These are phyloP conservation scores for Pelecanus crispus DNA, from an alignment of 2,113 vertebrate species.

Conservation along the genomic window DNA sequence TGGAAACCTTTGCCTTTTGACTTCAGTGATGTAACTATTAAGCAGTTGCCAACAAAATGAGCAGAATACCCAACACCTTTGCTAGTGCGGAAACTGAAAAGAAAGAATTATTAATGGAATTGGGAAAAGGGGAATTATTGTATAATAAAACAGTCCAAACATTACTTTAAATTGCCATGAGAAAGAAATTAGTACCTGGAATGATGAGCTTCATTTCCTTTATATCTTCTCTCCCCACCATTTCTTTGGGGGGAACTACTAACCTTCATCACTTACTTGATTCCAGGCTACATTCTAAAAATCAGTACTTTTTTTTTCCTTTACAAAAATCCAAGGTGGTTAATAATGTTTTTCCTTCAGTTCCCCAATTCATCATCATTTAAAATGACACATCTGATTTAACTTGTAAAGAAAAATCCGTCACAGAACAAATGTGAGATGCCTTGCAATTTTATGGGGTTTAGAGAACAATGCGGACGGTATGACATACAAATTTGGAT, in stretches of 20 bases:
- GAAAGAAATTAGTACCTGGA: not conserved
- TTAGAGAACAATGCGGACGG: not conserved
- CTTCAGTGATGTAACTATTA: conserved; percentile 95
- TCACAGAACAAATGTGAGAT: not conserved
- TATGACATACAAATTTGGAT: not conserved
- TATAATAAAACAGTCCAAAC: not conserved
- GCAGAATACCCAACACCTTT: conserved; percentile 98
- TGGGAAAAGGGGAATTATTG: not conserved
- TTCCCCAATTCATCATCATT: not conserved
- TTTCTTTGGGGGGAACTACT: not conserved
- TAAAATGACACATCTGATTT: not conserved
- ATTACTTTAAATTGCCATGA: not conserved
- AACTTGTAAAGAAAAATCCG: not conserved
- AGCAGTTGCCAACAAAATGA: conserved; percentile 96
- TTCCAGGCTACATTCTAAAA: not conserved
- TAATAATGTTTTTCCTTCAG: not conserved
- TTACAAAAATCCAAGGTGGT: not conserved
- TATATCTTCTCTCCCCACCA: not conserved
- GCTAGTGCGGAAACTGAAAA: conserved; percentile 92
- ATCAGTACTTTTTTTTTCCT: not conserved
- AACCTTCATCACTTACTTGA: not conserved
- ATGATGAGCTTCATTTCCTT: not conserved
- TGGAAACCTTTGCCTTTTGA: conserved; percentile 99
- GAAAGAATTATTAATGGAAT: not conserved
- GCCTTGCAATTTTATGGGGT: not conserved